Conservation (phyloP, 1,140 invertebrate species). For the Hesperophylax magnus region DNA sequence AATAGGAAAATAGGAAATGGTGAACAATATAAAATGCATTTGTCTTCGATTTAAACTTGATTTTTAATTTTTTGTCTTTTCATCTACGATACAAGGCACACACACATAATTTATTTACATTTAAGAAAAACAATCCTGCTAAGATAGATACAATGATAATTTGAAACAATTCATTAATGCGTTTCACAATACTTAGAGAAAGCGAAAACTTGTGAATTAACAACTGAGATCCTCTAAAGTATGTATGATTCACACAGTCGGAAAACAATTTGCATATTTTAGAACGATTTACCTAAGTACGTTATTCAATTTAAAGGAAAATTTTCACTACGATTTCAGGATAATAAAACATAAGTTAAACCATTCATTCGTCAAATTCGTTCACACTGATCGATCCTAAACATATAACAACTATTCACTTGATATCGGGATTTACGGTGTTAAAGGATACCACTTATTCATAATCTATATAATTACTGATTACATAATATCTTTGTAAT, state of each 20-base stretch:
- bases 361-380: slow-evolving; percentile 51
- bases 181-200: slow-evolving; percentile 53
- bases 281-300: slow-evolving; percentile 43
- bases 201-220: slow-evolving; percentile 47
- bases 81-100: slow-evolving; percentile 73
- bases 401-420: slow-evolving; percentile 58
- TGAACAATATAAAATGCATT: too few relatives aligned
- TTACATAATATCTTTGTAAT: slow-evolving; percentile 54
- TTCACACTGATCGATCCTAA: slow-evolving; percentile 57
- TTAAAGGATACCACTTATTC: slow-evolving; percentile 55
- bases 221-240: slow-evolving; percentile 30
- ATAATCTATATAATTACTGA: slow-evolving; percentile 56
- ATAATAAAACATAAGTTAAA: slow-evolving; percentile 46
- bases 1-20: too few relatives aligned
- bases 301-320: slow-evolving; percentile 39
- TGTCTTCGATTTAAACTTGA: slow-evolving; percentile 68
- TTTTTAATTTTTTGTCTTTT: slow-evolving; percentile 69
- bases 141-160: slow-evolving; percentile 56
- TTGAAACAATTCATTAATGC: slow-evolving; percentile 54
- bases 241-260: slow-evolving; percentile 28
- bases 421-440: slow-evolving; percentile 55
- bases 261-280: slow-evolving; percentile 37
- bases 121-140: slow-evolving; percentile 56
- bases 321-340: slow-evolving; percentile 40
- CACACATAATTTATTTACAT: slow-evolving; percentile 65